Conservation (phyloP, 2,797 vertebrate genomes). For the Poecilia velifera region DNA sequence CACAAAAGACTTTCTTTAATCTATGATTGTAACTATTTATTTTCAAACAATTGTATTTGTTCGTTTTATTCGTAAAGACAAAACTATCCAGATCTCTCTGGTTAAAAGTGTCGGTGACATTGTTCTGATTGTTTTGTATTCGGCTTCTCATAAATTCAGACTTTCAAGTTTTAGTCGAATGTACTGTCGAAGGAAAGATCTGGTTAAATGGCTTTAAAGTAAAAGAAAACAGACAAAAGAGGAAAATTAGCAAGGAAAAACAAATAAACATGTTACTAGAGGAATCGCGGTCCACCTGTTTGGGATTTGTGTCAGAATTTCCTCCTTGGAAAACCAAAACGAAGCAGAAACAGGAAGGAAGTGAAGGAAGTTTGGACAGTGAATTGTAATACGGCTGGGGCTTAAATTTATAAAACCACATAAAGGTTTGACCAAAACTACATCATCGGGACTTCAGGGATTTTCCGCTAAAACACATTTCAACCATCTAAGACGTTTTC, state of each 20-base stretch:
- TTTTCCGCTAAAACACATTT: constrained; percentile 35
- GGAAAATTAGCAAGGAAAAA: background rate
- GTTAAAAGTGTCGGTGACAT: background rate
- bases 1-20: background rate
- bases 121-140: background rate
- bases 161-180: background rate
- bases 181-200: background rate
- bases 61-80: background rate
- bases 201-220: background rate
- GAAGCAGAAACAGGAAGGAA: constrained; percentile 21
- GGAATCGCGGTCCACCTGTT: background rate
- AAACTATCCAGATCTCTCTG: background rate
- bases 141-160: background rate
- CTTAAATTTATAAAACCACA: constrained; percentile 41
- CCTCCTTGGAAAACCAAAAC: constrained; percentile 16
- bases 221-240: background rate
- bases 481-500: constrained; percentile 38
- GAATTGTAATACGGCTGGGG: constrained; percentile 28
- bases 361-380: constrained; percentile 28
- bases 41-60: background rate
- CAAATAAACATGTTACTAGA: constrained; percentile 2
- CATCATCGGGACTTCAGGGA: constrained; percentile 41
- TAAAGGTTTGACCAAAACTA: constrained; percentile 30
- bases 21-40: background rate
- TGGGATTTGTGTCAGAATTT: constrained; percentile 31